phyloP scores from a whole-genome alignment of 2,888 invertebrate genomes.

The Lysandra coridon region DNA sequence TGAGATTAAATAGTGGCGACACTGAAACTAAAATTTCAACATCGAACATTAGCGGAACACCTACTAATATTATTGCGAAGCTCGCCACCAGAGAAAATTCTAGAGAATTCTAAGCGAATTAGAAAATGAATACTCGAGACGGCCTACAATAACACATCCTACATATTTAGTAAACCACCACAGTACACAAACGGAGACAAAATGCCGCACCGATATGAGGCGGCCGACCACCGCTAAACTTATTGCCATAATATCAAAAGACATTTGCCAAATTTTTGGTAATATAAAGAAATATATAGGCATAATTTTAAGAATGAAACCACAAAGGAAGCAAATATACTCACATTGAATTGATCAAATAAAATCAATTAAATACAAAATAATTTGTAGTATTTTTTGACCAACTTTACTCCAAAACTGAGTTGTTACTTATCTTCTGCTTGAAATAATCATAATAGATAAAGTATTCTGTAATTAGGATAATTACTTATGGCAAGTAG shows the following conservation, averaged over 20 bases:
- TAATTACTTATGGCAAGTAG: neutral
- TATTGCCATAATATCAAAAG: neutral
- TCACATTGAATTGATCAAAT: neutral
- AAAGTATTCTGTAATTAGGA: too few species aligned
- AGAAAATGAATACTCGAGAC: slow-evolving; percentile 2
- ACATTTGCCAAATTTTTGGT: neutral
- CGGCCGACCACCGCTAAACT: neutral
- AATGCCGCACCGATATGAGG: slow-evolving; percentile 64
- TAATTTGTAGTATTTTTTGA: neutral
- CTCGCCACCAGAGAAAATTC: slow-evolving; percentile 13
- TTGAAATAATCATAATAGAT: neutral
- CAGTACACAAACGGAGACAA: slow-evolving; percentile 49
- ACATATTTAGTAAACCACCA: slow-evolving; percentile 21
- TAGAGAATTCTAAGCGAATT: neutral
- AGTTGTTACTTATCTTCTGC: neutral
- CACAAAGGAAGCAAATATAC: neutral
- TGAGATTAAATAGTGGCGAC: neutral
- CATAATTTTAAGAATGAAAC: neutral
- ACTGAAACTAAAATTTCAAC: neutral
- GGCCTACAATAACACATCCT: slow-evolving; percentile 17
- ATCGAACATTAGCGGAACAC: neutral
- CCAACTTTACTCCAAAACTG: too few species aligned
- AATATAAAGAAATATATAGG: neutral
- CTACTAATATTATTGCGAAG: neutral
- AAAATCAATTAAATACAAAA: neutral